A percentile compares a stretch with the other conserved stretches of the same genome.
These are phyloP conservation scores for Henricia sp. DNA, from an alignment of 53 echinoderm and acorn worm species.

Conservation along the genomic window DNA sequence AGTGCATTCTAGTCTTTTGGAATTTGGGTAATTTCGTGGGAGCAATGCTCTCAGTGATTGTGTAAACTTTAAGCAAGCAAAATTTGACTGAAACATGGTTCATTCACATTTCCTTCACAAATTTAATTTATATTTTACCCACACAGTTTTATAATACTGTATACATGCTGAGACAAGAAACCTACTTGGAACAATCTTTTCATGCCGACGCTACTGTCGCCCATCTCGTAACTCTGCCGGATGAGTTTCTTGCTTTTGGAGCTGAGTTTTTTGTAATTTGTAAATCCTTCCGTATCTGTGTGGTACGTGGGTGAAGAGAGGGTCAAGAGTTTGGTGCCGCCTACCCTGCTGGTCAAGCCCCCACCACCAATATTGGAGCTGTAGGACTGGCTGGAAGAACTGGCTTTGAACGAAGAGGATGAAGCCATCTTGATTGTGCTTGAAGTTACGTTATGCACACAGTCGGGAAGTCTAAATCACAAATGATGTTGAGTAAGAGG, in stretches of 20 bases:
- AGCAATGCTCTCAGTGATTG: no score
- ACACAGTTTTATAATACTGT: slow-evolving; percentile 1
- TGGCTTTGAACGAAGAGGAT: slow-evolving; percentile 45
- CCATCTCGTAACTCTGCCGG: slow-evolving; percentile 96
- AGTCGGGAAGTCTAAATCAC: not conserved
- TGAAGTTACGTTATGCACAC: not conserved
- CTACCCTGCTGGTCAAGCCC: not conserved
- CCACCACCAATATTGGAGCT: slow-evolving; percentile 11
- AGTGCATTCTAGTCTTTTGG: no score
- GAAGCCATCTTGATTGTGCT: slow-evolving; percentile 35
- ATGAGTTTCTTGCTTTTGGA: slow-evolving; percentile 95
- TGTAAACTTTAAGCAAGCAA: no score
- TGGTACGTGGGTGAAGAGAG: slow-evolving; percentile 65
- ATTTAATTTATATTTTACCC: not conserved
- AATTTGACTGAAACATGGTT: no score
- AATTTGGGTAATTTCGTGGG: no score
- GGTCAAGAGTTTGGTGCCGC: not conserved
- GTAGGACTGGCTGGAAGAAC: slow-evolving; percentile 38
- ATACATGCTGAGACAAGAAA: slow-evolving; percentile 37
- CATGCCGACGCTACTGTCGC: slow-evolving; percentile 87
- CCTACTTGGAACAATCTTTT: slow-evolving; percentile 98
- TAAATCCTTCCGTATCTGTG: slow-evolving; percentile 63
- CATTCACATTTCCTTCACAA: no score
- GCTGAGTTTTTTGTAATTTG: slow-evolving; percentile 91
- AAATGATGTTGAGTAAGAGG: not conserved